Percentiles rank a stretch among this genome's conserved stretches.
Evolutionary conservation across 2,797 vertebrate genomes (phyloP).

Genomic region (Lates japonicus): DNA sequence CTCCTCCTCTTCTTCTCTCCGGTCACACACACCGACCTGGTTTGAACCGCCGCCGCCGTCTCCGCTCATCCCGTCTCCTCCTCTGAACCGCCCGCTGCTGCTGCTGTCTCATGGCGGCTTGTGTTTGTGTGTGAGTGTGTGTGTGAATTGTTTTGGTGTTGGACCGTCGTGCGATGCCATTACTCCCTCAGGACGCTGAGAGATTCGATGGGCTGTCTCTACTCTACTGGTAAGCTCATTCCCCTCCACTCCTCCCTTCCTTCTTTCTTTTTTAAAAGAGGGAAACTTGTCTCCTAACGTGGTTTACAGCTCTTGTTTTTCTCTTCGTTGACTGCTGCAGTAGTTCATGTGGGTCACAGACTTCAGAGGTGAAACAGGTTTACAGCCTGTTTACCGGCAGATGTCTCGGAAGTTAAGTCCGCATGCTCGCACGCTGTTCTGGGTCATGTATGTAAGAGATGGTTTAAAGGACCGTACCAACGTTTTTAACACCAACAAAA

Average conservation of each 20-base stretch:
- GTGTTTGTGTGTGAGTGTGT: conserved; percentile 4
- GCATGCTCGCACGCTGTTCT: conserved; percentile 39
- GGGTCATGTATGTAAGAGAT: conserved; percentile 30
- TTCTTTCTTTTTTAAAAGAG: neutral
- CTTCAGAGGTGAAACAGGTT: conserved; percentile 44
- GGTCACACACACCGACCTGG: conserved; percentile 75
- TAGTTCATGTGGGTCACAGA: conserved; percentile 40
- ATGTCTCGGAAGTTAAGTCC: conserved; percentile 43
- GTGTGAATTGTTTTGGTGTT: conserved; percentile 4
- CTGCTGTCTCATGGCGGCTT: conserved; percentile 22
- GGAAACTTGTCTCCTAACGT: neutral
- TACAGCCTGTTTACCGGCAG: conserved; percentile 39
- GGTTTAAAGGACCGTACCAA: conserved; percentile 31
- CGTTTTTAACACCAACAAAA: neutral
- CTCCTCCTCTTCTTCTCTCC: conserved; percentile 31
- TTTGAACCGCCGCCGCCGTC: conserved; percentile 59
- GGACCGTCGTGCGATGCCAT: conserved; percentile 80
- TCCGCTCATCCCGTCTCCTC: conserved; percentile 55
- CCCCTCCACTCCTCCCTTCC: neutral
- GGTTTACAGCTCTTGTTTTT: conserved; percentile 3
- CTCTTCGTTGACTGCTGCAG: neutral
- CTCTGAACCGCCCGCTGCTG: conserved; percentile 26
- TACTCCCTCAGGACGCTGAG: conserved; percentile 87
- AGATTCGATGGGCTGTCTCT: conserved; percentile 89
- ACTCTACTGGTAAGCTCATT: conserved; percentile 88